Percentiles rank a stretch among this genome's conserved stretches.
Evolutionary conservation across 2,888 invertebrate genomes (phyloP).

Genomic region (Ommatoiulus sabulosus): DNA sequence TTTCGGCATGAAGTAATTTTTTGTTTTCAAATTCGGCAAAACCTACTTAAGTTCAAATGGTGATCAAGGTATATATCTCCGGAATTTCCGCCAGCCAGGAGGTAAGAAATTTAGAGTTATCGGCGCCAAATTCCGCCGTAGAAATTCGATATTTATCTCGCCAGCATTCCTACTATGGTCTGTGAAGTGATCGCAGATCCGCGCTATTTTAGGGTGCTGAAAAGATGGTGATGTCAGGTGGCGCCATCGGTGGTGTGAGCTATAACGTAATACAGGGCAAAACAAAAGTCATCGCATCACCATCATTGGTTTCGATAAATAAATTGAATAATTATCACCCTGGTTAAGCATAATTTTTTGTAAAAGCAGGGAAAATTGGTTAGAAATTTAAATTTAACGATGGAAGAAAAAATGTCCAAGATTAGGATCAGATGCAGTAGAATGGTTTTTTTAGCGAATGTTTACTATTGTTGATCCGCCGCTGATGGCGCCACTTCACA

Average conservation of each 20-base stretch:
- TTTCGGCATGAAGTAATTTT: neutral
- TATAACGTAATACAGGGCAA: too few species aligned
- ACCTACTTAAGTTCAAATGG: conserved; percentile 72
- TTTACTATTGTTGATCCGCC: too few species aligned
- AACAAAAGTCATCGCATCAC: too few species aligned
- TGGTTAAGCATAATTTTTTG: too few species aligned
- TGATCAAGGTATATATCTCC: conserved; percentile 90
- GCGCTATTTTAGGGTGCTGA: neutral
- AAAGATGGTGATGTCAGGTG: neutral
- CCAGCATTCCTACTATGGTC: neutral
- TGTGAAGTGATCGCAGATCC: neutral
- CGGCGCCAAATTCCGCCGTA: neutral
- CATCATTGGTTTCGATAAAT: too few species aligned
- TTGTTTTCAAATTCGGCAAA: neutral
- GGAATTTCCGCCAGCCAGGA: conserved; percentile 95
- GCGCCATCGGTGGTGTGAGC: neutral
- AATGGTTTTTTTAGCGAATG: too few species aligned
- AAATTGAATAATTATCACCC: too few species aligned
- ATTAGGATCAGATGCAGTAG: too few species aligned
- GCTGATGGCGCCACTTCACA: too few species aligned
- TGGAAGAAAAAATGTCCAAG: too few species aligned
- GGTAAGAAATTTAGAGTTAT: conserved; percentile 73
- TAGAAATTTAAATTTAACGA: too few species aligned
- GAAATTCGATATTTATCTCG: neutral
- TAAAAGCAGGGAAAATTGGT: too few species aligned